Evolutionary conservation across 2,797 vertebrate species (phyloP), one percentile per base, ranked within the genome.

Genomic region (Loriculus beryllinus): DNA sequence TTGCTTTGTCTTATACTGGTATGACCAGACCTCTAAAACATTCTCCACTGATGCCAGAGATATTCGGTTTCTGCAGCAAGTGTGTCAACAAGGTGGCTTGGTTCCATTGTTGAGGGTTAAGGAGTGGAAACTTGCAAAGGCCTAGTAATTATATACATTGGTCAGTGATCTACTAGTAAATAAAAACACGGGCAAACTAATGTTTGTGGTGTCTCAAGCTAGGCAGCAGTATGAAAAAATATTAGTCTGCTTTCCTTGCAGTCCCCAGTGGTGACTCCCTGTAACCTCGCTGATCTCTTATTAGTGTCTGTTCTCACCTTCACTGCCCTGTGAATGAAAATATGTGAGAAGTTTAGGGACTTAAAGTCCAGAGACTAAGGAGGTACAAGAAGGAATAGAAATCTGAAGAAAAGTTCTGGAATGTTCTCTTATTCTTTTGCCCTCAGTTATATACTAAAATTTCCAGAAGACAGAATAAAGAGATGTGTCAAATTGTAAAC

Each of bases 381-480:
- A 85, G 8, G 40, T 75, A 54, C 21, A 75, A 57, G 37, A 57
- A 37, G 31, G 35, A 63, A 54, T 3, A 88, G 13, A 78, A 82
- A 64, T 47, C 19, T 87, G 59, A 76, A 48, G 23, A 43, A 31
- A 9, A 72, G n/a, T 22, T 35, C 9, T 43, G 18, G 11, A 87
- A 37, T 26, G 4, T 52, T 68, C 4, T 6, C 0, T 14, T 8
- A 25, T 1, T 6, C 10, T 23, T 12, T 26, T 2, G 0, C 17
- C 26, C 6, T 7, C 5, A 83, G 12, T 69, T 15, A 45, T 5
- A 4, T 49, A n/a, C 21, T 65, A 68, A 64, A 74, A 64, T 77
- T 64, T 82, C 45, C 14, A 28, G 39, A 68, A 57, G n/a, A 42
- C 13, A 45, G 22, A 52, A 67, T 35, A 52, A 45, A 40, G 4